Conservation (phyloP, 2,113 vertebrate genomes). For the Ochotona princeps region DNA sequence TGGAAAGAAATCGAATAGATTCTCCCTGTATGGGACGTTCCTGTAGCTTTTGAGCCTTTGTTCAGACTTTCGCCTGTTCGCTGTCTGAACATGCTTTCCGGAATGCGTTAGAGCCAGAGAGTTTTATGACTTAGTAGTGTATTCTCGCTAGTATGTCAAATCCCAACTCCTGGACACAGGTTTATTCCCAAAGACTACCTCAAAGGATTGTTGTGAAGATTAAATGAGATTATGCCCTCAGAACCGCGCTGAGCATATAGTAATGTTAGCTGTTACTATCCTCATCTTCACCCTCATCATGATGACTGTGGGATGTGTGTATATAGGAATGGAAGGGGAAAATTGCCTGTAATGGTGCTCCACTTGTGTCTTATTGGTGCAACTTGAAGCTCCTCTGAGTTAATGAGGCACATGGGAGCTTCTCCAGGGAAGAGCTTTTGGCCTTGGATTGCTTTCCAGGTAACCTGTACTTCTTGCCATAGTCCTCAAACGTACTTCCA, state of each 20-base stretch:
- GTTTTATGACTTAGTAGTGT: background rate
- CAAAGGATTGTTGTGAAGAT: slow-evolving; percentile 33
- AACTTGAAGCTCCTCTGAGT: background rate
- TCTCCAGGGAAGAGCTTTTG: background rate
- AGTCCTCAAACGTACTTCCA: slow-evolving; percentile 44
- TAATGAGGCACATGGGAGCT: background rate
- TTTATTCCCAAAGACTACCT: background rate
- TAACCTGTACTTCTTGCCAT: slow-evolving; percentile 40
- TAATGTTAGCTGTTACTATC: background rate
- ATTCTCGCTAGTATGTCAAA: background rate
- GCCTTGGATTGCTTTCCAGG: slow-evolving; percentile 30
- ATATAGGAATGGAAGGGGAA: background rate
- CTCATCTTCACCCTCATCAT: background rate
- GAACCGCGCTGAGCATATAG: background rate
- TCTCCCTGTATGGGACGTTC: background rate
- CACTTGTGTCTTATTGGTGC: background rate
- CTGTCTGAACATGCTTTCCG: background rate
- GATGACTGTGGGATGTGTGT: background rate
- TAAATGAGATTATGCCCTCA: slow-evolving; percentile 40
- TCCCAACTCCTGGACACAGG: background rate
- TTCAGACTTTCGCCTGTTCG: background rate
- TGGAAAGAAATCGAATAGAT: slow-evolving; percentile 3
- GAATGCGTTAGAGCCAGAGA: background rate
- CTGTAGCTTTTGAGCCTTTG: background rate
- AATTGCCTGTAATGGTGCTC: background rate